These are phyloP conservation scores for Ailuropoda melanoleuca DNA, from an alignment of 2,113 vertebrate genomes.

Conservation along the genomic window DNA sequence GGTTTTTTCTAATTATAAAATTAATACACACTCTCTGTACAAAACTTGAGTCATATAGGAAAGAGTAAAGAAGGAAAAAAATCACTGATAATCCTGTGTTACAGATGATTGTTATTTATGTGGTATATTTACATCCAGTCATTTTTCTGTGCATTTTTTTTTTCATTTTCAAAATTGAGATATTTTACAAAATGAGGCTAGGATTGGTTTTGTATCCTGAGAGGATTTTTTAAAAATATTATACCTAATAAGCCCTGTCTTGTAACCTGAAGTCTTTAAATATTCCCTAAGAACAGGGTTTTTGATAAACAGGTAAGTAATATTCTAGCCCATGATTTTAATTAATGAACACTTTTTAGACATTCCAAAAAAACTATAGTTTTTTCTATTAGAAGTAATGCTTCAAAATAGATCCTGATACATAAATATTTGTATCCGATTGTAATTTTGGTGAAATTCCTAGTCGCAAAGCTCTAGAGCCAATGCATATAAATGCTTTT, in stretches of 20 bases:
- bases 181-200: neutral
- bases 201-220: neutral
- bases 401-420: constrained; percentile 1
- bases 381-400: constrained; percentile 11
- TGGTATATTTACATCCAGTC: neutral
- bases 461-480: neutral
- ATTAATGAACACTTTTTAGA: neutral
- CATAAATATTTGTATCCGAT: neutral
- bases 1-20: neutral
- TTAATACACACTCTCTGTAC: neutral
- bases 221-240: neutral
- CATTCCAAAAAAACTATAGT: neutral
- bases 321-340: neutral
- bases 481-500: neutral
- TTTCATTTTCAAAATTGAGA: neutral
- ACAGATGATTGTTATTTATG: neutral
- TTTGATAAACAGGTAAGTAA: constrained; percentile 16
- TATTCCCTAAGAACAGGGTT: neutral
- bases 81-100: neutral
- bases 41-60: neutral
- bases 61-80: constrained; percentile 19
- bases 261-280: constrained; percentile 14
- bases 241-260: neutral
- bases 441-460: constrained; percentile 25
- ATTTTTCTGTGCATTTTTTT: neutral